Evolutionary conservation across 2,113 vertebrate species (phyloP).

Genomic region (Varanus komodoensis): DNA sequence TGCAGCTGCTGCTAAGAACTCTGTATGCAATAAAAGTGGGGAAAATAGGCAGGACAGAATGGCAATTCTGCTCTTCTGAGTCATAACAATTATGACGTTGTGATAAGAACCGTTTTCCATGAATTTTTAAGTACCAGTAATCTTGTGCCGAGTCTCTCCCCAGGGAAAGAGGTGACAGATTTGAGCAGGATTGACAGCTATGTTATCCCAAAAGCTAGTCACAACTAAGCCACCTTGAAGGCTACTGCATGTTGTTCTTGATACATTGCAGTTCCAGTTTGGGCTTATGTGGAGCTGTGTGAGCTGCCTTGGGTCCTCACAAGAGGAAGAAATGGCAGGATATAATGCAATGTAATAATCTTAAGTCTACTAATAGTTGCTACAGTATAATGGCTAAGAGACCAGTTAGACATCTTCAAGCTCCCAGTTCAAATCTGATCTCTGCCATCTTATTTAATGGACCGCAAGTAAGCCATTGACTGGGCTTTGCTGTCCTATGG

Average conservation of each 20-base stretch:
- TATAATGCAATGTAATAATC: too few relatives aligned
- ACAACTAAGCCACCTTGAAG: slow-evolving; percentile 37
- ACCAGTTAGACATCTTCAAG: not conserved
- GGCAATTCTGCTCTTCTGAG: slow-evolving; percentile 81
- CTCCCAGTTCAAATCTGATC: not conserved
- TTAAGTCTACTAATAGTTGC: not conserved
- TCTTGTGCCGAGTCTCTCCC: slow-evolving; percentile 73
- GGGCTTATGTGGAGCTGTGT: not conserved
- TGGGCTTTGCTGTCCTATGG: too few relatives aligned
- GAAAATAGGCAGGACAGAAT: slow-evolving; percentile 75
- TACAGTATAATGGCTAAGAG: not conserved
- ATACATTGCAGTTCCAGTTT: not conserved
- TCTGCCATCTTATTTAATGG: not conserved
- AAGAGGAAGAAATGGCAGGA: too few relatives aligned
- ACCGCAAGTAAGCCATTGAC: not conserved
- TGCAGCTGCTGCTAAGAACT: slow-evolving; percentile 81
- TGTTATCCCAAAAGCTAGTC: slow-evolving; percentile 63
- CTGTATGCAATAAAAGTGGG: slow-evolving; percentile 79
- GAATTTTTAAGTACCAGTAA: slow-evolving; percentile 81
- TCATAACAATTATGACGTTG: slow-evolving; percentile 81
- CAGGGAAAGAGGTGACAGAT: slow-evolving; percentile 59
- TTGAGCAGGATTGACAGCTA: slow-evolving; percentile 68
- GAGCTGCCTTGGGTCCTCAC: too few relatives aligned
- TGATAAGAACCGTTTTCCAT: slow-evolving; percentile 80
- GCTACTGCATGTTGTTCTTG: not conserved